Base-by-base conservation (phyloP, 1,140 invertebrate species). In the Diorhabda sublineata region DNA sequence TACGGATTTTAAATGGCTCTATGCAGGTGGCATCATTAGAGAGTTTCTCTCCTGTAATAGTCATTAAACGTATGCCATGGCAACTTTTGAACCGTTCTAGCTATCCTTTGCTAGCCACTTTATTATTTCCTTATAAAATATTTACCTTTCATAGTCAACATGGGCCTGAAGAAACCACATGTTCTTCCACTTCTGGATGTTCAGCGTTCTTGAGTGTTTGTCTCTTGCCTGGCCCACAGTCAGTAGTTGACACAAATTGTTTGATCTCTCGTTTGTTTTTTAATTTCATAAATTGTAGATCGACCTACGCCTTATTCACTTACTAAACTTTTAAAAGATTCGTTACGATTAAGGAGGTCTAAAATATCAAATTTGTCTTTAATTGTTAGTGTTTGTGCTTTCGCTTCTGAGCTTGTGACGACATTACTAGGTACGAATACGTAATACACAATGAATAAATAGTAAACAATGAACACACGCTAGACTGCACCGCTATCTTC, bases 141-240 rank as follows among this genome's bases (percentile, higher is more conserved):
- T 52, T 74, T 75, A 71, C 78, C 78, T 76, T 80, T 80, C 71
- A 73, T 72, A 2, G 73, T 71, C 73, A 79, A 76, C 64, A 79
- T 74, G 71, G 77, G 79, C 72, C 72, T 76, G 74, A 75, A 75
- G 69, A 73, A 76, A 77, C 74, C 74, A 71, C 62, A 61, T 62
- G 61, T 71, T 73, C 68, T 67, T 80, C 79, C 68, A 77, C 73
- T 68, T 76, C 72, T 73, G 77, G 77, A 71, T 79, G 71, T 73
- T 75, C 71, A 69, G 64, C 43, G 76, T 76, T 76, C 72, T 77
- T 78, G 61, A 77, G 73, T 72, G 78, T 79, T 70, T 77, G 71
- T 68, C 73, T 74, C 63, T 75, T 75, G 61, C 73, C 74, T 71
- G 73, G 68, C 70, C 70, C 75, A 58, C 69, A 78, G 69, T 75